Evolutionary conservation across 2,113 vertebrate genomes (phyloP).

Genomic region (Galbula dea): DNA sequence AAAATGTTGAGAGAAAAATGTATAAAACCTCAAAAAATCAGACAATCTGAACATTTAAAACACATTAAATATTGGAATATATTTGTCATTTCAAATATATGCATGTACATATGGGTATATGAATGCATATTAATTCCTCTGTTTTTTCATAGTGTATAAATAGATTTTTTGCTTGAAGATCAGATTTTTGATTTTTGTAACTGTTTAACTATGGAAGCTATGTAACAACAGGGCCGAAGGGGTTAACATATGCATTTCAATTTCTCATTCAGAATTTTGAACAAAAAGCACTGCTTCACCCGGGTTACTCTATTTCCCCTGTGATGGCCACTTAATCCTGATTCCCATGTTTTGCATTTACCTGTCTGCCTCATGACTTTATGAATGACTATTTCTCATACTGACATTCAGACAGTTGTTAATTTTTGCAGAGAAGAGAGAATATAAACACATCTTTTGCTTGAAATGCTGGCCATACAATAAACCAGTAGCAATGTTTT

Average conservation of each 20-base stretch:
- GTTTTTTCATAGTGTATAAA: not conserved
- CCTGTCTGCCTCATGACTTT: not conserved
- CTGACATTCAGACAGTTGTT: not conserved
- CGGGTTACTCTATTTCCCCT: not conserved
- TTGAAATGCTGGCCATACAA: not conserved
- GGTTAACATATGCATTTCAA: not conserved
- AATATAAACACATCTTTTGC: not conserved
- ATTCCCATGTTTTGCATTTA: not conserved
- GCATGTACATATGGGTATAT: fast-evolving
- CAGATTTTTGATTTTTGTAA: not conserved
- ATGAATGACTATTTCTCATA: not conserved
- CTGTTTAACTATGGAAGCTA: not conserved
- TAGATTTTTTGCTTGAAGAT: not conserved
- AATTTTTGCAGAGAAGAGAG: not conserved
- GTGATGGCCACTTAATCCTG: not conserved
- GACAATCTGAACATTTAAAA: not conserved
- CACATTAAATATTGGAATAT: not conserved
- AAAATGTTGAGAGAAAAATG: not conserved
- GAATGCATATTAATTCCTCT: not conserved
- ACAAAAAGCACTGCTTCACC: not conserved
- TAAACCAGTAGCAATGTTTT: not conserved
- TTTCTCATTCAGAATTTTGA: not conserved
- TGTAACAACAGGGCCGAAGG: not conserved
- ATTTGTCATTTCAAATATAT: not conserved
- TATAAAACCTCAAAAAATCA: not conserved